Percentiles rank a stretch among this genome's conserved stretches.
phyloP scores from a whole-genome alignment of 2,888 invertebrate genomes.

The Dicyrtomina minuta region DNA sequence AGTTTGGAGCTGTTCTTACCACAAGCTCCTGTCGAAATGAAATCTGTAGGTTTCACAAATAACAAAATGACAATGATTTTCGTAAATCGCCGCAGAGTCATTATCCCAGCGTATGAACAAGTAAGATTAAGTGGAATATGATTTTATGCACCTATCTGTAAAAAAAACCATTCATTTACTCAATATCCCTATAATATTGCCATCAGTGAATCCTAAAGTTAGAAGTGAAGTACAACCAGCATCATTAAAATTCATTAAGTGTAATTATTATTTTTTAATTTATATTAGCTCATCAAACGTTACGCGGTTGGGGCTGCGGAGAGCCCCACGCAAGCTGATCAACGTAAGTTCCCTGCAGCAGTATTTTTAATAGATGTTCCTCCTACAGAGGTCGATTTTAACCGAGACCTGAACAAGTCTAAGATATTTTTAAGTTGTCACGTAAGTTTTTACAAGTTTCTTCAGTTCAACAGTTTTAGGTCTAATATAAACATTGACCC shows the following conservation, averaged over 20 bases:
- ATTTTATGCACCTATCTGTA: no score
- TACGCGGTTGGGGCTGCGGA: constrained; percentile 57
- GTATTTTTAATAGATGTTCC: constrained; percentile 58
- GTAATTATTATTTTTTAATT: constrained; percentile 21
- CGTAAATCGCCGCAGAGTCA: constrained; percentile 62
- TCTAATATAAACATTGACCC: neutral
- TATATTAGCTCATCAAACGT: constrained; percentile 58
- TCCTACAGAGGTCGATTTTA: constrained; percentile 61
- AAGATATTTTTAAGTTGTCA: constrained; percentile 60
- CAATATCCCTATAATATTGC: no score
- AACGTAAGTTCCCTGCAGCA: constrained; percentile 59
- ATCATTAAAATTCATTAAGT: constrained; percentile 10
- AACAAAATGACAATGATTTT: constrained; percentile 58
- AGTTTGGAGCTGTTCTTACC: constrained; percentile 45
- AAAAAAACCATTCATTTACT: no score
- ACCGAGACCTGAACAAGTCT: constrained; percentile 65
- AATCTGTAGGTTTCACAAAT: constrained; percentile 43
- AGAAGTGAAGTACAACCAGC: no score
- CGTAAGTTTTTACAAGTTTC: constrained; percentile 55
- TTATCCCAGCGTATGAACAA: constrained; percentile 62
- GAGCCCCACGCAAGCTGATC: constrained; percentile 51
- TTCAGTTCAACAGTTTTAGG: neutral
- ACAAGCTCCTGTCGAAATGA: constrained; percentile 46
- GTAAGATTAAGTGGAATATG: no score
- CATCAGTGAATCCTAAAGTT: no score